Evolutionary conservation across 2,113 vertebrate species (phyloP).

Genomic region (Dendrocopos noguchii): DNA sequence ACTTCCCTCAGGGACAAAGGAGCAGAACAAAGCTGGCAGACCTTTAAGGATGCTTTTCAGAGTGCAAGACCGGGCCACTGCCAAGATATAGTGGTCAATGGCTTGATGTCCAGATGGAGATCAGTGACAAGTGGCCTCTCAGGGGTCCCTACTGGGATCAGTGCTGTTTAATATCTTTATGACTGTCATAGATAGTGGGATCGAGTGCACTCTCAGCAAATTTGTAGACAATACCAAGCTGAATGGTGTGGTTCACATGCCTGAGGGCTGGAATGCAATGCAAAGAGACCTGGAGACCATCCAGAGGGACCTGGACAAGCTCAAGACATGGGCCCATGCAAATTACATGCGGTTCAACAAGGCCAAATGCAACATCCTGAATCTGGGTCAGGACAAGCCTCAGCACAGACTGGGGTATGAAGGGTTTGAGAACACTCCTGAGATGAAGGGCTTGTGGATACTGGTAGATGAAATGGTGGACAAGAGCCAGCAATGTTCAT

Average conservation of each 20-base stretch:
- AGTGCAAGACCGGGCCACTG: not conserved
- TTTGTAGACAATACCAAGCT: not conserved
- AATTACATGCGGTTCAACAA: not conserved
- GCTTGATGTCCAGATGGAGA: not conserved
- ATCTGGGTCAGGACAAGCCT: too few species aligned
- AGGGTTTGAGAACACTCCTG: not conserved
- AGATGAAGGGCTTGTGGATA: not conserved
- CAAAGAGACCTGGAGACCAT: too few species aligned
- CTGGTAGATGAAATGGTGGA: not conserved
- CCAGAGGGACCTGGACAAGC: not conserved
- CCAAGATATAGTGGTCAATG: not conserved
- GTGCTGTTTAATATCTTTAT: not conserved
- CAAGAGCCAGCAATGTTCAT: not conserved
- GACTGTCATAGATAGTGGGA: not conserved
- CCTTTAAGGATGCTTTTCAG: not conserved
- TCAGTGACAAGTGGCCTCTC: not conserved
- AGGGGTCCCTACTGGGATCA: not conserved
- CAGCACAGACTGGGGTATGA: not conserved
- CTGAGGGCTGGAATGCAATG: too few species aligned
- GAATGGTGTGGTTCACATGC: not conserved
- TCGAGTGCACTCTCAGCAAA: not conserved
- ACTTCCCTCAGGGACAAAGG: not conserved
- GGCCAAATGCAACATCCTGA: not conserved
- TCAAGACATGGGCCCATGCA: not conserved
- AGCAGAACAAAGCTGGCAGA: not conserved